Conservation (phyloP, 2,888 invertebrate genomes). For the Eueremaeus valkanovi region DNA sequence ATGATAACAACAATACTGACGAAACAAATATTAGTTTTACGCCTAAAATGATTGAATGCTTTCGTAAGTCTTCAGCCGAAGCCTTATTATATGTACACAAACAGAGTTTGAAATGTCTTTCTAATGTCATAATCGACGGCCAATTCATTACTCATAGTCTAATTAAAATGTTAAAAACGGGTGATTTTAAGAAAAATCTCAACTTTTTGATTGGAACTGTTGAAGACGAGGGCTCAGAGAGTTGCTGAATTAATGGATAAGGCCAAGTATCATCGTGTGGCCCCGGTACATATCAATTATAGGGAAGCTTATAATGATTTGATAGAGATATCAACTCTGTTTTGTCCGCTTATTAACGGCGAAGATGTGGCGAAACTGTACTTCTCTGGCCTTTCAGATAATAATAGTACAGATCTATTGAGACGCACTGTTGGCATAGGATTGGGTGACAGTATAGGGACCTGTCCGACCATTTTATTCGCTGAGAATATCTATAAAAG, state of each 20-base stretch:
- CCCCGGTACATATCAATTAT: background rate
- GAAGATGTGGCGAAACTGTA: background rate
- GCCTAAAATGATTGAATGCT: too few relatives aligned
- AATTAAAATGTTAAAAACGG: background rate
- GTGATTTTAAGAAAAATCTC: conserved; percentile 30
- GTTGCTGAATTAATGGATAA: background rate
- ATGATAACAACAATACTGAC: too few relatives aligned
- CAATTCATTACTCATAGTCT: conserved; percentile 18
- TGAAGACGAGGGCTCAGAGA: conserved; percentile 36
- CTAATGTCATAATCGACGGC: background rate
- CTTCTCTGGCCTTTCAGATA: background rate
- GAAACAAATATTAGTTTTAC: too few relatives aligned
- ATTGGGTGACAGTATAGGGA: background rate
- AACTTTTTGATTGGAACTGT: conserved; percentile 28
- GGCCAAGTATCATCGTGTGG: background rate
- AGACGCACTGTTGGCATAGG: conserved; percentile 13
- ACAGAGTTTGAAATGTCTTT: too few relatives aligned
- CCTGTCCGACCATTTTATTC: conserved; percentile 27
- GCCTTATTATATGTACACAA: too few relatives aligned
- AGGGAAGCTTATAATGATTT: background rate
- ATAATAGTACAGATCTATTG: background rate
- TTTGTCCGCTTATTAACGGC: background rate
- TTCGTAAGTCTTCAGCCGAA: too few relatives aligned
- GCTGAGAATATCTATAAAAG: background rate
- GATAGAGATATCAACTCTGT: background rate